These are phyloP conservation scores for Octonoba sinensis DNA, from an alignment of 2,888 invertebrate species.

Conservation along the genomic window DNA sequence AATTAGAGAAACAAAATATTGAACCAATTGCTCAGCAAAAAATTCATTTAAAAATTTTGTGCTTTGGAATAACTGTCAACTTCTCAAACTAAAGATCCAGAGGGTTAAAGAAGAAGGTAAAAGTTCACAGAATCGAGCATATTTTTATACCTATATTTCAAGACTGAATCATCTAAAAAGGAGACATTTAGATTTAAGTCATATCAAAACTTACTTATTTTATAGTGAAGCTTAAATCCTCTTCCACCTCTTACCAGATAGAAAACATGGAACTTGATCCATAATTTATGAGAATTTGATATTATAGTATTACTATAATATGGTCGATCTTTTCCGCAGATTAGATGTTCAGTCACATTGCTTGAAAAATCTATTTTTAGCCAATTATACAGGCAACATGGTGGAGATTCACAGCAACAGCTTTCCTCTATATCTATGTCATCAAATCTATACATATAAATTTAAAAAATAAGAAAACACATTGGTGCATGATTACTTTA, in stretches of 20 bases:
- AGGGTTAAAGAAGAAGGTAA: too few species aligned
- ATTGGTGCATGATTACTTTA: too few species aligned
- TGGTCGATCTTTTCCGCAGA: conserved; percentile 52
- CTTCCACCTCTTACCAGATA: conserved; percentile 36
- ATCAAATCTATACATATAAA: conserved; percentile 49
- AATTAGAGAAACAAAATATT: too few species aligned
- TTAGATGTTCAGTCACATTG: conserved; percentile 34
- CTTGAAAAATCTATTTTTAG: conserved; percentile 41
- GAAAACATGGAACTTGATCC: conserved; percentile 63
- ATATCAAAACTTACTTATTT: conserved; percentile 38
- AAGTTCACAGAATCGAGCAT: too few species aligned
- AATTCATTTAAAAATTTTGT: too few species aligned
- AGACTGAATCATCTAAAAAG: too few species aligned
- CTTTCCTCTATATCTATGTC: conserved; percentile 65
- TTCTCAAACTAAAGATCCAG: too few species aligned
- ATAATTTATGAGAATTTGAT: conserved; percentile 49
- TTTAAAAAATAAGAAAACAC: not conserved
- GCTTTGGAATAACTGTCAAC: too few species aligned
- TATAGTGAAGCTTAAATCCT: conserved; percentile 64
- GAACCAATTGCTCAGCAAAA: too few species aligned
- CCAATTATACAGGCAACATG: conserved; percentile 62
- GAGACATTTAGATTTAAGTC: too few species aligned
- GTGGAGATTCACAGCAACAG: conserved; percentile 23
- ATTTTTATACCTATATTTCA: too few species aligned
- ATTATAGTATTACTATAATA: conserved; percentile 32